Evolutionary conservation across 2,888 invertebrate genomes (phyloP).

Genomic region (Sturmia bella): DNA sequence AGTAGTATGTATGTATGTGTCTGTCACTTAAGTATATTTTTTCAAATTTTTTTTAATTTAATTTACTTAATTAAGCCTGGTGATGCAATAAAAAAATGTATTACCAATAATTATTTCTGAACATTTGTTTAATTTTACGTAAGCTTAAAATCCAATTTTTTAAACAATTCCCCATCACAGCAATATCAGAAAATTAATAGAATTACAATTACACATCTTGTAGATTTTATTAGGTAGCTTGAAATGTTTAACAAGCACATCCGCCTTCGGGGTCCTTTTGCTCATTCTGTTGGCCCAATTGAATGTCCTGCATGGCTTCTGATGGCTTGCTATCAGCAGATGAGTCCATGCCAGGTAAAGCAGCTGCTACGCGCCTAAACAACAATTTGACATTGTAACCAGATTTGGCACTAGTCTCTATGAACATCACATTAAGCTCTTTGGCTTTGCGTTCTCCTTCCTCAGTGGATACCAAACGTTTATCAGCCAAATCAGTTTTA

Average conservation of each 20-base stretch:
- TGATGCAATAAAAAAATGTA: slow-evolving; percentile 47
- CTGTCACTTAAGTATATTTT: slow-evolving; percentile 3
- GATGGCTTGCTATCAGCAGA: slow-evolving; percentile 94
- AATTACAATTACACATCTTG: slow-evolving; percentile 42
- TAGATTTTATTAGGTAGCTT: background rate
- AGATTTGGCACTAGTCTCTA: slow-evolving; percentile 99
- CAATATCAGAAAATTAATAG: slow-evolving; percentile 54
- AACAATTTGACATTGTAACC: slow-evolving; percentile 99
- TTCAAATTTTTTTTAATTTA: slow-evolving; percentile 35
- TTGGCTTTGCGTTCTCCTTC: slow-evolving; percentile 99
- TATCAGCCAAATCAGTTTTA: slow-evolving; percentile 99
- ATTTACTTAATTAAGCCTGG: slow-evolving; percentile 46
- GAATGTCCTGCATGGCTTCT: slow-evolving; percentile 99
- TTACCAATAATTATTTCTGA: slow-evolving; percentile 42
- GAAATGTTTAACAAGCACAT: slow-evolving; percentile 90
- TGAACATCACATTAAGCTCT: slow-evolving; percentile 99
- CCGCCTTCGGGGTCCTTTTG: slow-evolving; percentile 95
- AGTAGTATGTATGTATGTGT: slow-evolving; percentile 13
- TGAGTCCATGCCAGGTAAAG: slow-evolving; percentile 99
- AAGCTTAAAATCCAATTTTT: slow-evolving; percentile 42
- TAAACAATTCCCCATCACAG: slow-evolving; percentile 61
- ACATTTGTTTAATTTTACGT: slow-evolving; percentile 30
- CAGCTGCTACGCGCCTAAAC: slow-evolving; percentile 98
- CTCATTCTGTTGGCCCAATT: slow-evolving; percentile 97
- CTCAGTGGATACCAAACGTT: slow-evolving; percentile 98